Percentiles rank a stretch among this genome's conserved stretches.
phyloP scores from a whole-genome alignment of 2,113 vertebrate genomes.

The Sula dactylatra region DNA sequence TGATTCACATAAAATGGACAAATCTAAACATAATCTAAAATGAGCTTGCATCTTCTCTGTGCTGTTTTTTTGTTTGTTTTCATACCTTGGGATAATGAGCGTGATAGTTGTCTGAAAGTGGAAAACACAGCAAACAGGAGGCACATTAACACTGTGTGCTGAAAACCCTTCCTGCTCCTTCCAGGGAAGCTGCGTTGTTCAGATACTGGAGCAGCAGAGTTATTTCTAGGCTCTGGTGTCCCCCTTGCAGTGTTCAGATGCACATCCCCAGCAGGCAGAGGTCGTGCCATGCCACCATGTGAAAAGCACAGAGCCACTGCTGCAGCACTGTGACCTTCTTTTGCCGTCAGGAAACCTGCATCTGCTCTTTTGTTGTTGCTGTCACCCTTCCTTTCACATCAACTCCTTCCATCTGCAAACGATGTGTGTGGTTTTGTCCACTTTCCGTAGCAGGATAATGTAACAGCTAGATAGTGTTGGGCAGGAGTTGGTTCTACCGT shows the following conservation, averaged over 20 bases:
- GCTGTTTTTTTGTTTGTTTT: background rate
- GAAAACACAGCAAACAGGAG: background rate
- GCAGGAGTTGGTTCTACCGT: background rate
- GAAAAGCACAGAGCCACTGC: background rate
- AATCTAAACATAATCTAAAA: background rate
- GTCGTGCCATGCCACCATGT: background rate
- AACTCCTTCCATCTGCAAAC: background rate
- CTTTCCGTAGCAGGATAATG: background rate
- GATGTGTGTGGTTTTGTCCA: background rate
- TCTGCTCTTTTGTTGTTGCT: background rate
- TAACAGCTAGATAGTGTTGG: background rate
- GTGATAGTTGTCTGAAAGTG: background rate
- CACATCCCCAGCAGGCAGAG: background rate
- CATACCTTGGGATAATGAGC: background rate
- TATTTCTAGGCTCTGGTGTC: background rate
- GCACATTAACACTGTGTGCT: background rate
- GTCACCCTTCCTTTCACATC: background rate
- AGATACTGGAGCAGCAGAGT: background rate
- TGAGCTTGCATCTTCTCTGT: background rate
- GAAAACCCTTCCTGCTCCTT: background rate
- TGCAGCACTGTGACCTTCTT: background rate
- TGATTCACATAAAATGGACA: background rate
- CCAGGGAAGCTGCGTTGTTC: background rate
- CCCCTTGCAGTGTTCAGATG: background rate
- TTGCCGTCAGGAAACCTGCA: background rate